These are phyloP conservation scores for Idaea dimidiata DNA, from an alignment of 2,888 invertebrate species.

Conservation along the genomic window DNA sequence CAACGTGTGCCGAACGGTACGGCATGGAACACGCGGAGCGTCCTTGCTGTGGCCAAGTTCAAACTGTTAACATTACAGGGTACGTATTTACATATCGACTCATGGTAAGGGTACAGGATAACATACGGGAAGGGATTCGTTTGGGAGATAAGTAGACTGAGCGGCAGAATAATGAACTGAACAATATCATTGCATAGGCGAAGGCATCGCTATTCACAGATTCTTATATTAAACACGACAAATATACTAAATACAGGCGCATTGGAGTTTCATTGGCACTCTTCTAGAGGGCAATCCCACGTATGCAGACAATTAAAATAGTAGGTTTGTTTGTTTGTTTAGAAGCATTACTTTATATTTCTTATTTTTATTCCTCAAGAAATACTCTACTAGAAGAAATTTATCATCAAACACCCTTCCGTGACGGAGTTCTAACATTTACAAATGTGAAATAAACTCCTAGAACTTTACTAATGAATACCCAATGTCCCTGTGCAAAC, in stretches of 20 bases:
- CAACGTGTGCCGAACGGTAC: too few species aligned
- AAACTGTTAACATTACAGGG: too few species aligned
- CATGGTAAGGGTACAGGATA: too few species aligned
- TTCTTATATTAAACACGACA: constrained; percentile 65
- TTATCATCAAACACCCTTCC: too few species aligned
- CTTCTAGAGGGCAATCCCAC: not conserved
- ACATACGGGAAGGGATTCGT: constrained; percentile 4
- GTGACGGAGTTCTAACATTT: not conserved
- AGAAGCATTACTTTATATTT: not conserved
- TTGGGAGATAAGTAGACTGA: not conserved
- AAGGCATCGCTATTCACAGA: constrained; percentile 59
- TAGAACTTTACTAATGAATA: not conserved
- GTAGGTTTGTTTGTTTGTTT: too few species aligned
- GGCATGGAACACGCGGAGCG: too few species aligned
- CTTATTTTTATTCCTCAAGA: not conserved
- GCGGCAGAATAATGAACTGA: constrained; percentile 61
- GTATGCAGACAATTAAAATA: not conserved
- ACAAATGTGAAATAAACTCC: not conserved
- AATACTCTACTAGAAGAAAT: too few species aligned
- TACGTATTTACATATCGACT: too few species aligned
- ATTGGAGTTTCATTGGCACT: not conserved
- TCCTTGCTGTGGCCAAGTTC: too few species aligned
- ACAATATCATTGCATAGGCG: constrained; percentile 52
- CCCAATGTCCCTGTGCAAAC: constrained; percentile 35
- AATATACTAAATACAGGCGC: constrained; percentile 51